These are phyloP conservation scores for Poecile atricapillus DNA, from an alignment of 2,113 vertebrate genomes.

Conservation along the genomic window DNA sequence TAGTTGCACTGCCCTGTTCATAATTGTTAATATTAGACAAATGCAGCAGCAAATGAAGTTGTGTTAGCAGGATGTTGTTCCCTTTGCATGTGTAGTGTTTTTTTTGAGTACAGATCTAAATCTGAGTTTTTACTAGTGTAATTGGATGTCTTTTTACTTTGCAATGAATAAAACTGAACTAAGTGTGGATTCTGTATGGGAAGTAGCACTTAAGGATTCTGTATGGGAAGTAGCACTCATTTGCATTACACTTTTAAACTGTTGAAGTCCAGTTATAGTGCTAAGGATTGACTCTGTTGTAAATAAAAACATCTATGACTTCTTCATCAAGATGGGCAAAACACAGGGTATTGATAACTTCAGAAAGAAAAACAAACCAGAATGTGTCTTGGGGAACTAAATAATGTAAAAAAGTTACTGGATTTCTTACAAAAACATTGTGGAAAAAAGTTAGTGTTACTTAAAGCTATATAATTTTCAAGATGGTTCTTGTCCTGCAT, in stretches of 20 bases:
- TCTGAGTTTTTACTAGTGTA: conserved; percentile 71
- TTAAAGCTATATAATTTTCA: neutral
- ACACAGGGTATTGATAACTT: conserved; percentile 43
- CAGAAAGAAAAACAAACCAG: neutral
- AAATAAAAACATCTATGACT: conserved; percentile 72
- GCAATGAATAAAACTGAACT: conserved; percentile 74
- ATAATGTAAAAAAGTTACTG: neutral
- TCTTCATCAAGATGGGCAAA: conserved; percentile 64
- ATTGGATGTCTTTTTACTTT: conserved; percentile 73
- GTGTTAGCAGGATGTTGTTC: conserved; percentile 82
- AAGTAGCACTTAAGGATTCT: conserved; percentile 70
- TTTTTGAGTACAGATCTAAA: conserved; percentile 66
- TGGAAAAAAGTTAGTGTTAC: neutral
- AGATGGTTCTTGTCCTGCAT: conserved; percentile 23
- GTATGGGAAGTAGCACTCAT: conserved; percentile 64
- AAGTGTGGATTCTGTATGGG: conserved; percentile 68
- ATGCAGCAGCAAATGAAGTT: conserved; percentile 80
- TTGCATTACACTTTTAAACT: conserved; percentile 48
- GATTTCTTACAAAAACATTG: neutral
- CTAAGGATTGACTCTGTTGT: conserved; percentile 65
- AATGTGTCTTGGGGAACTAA: conserved; percentile 30
- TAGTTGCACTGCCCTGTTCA: conserved; percentile 99
- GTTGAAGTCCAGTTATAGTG: conserved; percentile 69
- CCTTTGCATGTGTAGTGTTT: conserved; percentile 78
- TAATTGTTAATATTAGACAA: conserved; percentile 96